Base-by-base conservation (phyloP, 2,797 vertebrate genomes). In the Australoheros facetus region DNA sequence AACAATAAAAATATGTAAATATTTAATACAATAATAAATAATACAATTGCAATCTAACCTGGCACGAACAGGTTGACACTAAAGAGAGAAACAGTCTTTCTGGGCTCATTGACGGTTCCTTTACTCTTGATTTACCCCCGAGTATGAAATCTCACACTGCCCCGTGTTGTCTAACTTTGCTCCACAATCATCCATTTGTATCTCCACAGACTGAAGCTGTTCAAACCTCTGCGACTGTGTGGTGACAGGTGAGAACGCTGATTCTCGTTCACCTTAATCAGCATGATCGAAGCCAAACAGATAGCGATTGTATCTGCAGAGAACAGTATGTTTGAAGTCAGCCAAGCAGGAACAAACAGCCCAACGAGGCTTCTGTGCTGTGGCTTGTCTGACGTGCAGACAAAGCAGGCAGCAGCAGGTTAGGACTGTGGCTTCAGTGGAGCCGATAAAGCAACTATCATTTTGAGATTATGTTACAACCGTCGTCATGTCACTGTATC, bases 341-440 rank as follows among this genome's bases (percentile, higher is more conserved):
- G 64, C 37, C 17, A 34, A 84, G 74, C 70, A 81, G 71, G 87
- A 88, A 85, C 87, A 81, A 89, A 92, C 81, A 80, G 80, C 58
- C 51, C 17, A 4, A 51, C 28, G 16, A 77, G 74, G 10, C 5
- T 26, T 81, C 72, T 93, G 73, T 88, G 92, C 87, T 12, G 53
- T 79, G 86, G 73, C 93, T 85, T 64, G 91, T 89, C 86, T 89
- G 89, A 91, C 82, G 72, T 69, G 42, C 53, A 84, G 72, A 87
- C 74, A 85, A 81, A 89, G 77, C 76, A 69, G 59, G 26, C 32
- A 7, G 64, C 72, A 34, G 37, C 16, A 30, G 39, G 70, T 54
- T 39, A 3, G 79, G 56, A 66, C 14, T 45, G 48, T n/a, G 2
- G 42, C 51, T 71, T 79, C 1, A 37, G 87, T 62, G 75, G 54